Base-by-base conservation (phyloP, 1,140 invertebrate species). In the Procambarus virginalis region DNA sequence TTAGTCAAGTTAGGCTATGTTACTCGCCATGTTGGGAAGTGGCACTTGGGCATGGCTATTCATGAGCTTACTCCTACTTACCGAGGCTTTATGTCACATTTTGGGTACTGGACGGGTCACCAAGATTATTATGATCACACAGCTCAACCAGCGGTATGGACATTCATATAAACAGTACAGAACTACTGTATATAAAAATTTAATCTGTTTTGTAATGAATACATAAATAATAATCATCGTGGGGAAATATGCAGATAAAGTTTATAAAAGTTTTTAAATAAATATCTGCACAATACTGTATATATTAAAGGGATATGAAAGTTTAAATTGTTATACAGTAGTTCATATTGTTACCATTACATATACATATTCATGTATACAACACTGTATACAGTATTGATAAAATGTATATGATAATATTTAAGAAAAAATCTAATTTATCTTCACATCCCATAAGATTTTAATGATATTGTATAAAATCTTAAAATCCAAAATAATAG, bases 21-120 rank as follows among this genome's bases (percentile, higher is more conserved):
- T 5, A 98, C 97, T 1, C 96, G 97, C 93, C 95, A 97, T 60
- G 95, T 99, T 46, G 98, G 98, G n/a, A 99, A 99, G 94, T 98
- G 97, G 97, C 97, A 98, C 93, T 94, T 97, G 84, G 97, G 97
- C 2, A 91, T 91, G 77, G 91, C 80, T 86, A 94, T 95, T 46
- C 95, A 94, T n/a, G 95, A 96, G 88, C 97, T 96, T 92, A 96
- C 97, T 6, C 97, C 97, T 1, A 96, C 95, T 34, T 70, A 89
- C 51, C 64, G 92, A 76, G 92, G 92, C 64, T 93, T 93, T 90
- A 70, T 78, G 5, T 91, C 90, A 46, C 92, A 93, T 84, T 89
- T 87, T 92, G 92, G 92, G 8, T 93, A 92, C 81, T 93, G 92
- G 92, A 92, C 91, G 22, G 92, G 92, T 17, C 91, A 92, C 48